Conservation (phyloP, 2,113 vertebrate genomes). For the Edolisoma coerulescens region DNA sequence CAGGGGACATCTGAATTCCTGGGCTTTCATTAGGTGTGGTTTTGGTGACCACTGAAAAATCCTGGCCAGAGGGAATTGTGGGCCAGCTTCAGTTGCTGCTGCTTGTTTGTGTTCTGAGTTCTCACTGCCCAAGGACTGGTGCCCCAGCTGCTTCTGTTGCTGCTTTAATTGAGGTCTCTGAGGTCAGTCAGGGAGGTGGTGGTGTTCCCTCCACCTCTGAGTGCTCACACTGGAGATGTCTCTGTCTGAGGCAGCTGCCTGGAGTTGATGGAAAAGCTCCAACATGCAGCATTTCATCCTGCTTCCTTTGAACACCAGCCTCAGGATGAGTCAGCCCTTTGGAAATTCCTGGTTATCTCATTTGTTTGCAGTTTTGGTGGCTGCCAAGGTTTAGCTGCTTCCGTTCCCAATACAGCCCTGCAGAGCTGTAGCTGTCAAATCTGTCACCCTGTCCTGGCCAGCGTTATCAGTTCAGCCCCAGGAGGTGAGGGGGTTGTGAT, state of each 20-base stretch:
- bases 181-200: not conserved
- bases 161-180: not conserved
- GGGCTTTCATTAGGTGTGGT: not conserved
- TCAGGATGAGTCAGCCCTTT: not conserved
- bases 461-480: not conserved
- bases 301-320: not conserved
- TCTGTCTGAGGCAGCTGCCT: not conserved
- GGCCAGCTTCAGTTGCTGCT: not conserved
- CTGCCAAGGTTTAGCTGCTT: not conserved
- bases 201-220: not conserved
- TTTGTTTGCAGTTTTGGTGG: not conserved
- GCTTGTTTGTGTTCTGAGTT: not conserved
- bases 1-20: not conserved
- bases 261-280: not conserved
- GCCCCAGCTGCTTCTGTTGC: not conserved
- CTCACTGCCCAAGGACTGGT: not conserved
- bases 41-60: not conserved
- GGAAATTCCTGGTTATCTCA: not conserved
- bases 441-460: not conserved
- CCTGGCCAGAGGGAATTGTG: not conserved
- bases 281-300: not conserved
- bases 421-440: not conserved
- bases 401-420: not conserved
- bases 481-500: not conserved
- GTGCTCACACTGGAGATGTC: not conserved